Evolutionary conservation across 2,113 vertebrate genomes (phyloP).

Genomic region (Dendrocopos noguchii): DNA sequence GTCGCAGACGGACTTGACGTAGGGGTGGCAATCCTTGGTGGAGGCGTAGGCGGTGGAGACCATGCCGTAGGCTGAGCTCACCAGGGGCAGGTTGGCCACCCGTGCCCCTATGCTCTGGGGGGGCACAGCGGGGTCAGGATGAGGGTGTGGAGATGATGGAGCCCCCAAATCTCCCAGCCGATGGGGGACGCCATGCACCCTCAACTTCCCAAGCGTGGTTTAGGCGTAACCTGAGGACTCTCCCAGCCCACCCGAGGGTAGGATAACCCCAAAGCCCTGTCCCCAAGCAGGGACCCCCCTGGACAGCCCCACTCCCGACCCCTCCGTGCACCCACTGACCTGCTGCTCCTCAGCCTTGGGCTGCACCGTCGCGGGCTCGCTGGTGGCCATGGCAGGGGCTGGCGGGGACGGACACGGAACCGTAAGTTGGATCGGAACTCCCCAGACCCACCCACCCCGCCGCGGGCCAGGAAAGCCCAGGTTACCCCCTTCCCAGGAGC

Average conservation of each 20-base stretch:
- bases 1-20: slow-evolving; percentile 82
- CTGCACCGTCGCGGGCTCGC: neutral
- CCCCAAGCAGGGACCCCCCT: neutral
- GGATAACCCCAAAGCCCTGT: neutral
- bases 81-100: slow-evolving; percentile 80
- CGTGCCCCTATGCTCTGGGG: slow-evolving; percentile 74
- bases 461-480: too few relatives aligned
- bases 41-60: slow-evolving; percentile 79
- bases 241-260: neutral
- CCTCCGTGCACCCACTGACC: neutral
- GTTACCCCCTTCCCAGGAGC: too few relatives aligned
- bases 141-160: fast-evolving
- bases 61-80: slow-evolving; percentile 77
- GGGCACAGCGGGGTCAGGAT: neutral
- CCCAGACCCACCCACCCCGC: neutral
- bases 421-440: neutral
- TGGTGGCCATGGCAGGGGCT: slow-evolving; percentile 22
- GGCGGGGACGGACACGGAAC: neutral
- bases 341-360: slow-evolving; percentile 26
- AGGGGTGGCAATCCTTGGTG: slow-evolving; percentile 87
- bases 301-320: neutral
- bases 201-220: neutral
- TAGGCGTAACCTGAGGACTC: neutral
- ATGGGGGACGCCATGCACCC: fast-evolving
- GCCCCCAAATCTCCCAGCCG: too few relatives aligned